Evolutionary conservation across 2,888 invertebrate genomes (phyloP).

Genomic region (Hetaerina titia): DNA sequence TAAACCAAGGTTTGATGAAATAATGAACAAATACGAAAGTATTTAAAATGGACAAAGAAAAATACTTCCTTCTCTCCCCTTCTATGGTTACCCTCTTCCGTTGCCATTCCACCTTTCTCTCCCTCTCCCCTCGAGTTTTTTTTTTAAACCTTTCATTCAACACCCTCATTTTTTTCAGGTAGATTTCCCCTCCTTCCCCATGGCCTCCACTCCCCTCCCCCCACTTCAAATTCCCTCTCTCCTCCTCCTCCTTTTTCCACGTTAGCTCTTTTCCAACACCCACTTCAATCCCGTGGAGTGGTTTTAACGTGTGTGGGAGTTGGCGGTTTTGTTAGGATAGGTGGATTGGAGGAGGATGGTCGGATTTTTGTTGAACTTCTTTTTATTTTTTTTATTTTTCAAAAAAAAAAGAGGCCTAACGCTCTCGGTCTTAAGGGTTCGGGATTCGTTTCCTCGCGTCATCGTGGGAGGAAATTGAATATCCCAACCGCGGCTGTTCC

Average conservation of each 20-base stretch:
- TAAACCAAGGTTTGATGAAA: too few relatives aligned
- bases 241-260: background rate
- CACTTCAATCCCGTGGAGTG: constrained; percentile 3
- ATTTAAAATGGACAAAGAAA: too few relatives aligned
- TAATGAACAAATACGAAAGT: too few relatives aligned
- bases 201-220: background rate
- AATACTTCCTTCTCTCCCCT: too few relatives aligned
- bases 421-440: background rate
- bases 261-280: background rate
- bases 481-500: background rate
- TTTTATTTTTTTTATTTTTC: background rate
- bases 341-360: background rate
- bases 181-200: background rate
- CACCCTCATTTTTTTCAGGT: too few relatives aligned
- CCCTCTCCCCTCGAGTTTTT: too few relatives aligned
- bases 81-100: too few relatives aligned
- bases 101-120: too few relatives aligned
- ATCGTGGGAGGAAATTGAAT: background rate
- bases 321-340: background rate
- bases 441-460: background rate
- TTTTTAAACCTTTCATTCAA: too few relatives aligned
- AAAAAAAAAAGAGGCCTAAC: background rate
- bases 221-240: too few relatives aligned
- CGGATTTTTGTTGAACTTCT: background rate
- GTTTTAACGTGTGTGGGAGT: background rate